These are phyloP conservation scores for Caenorhabditis virilis DNA, from an alignment of 2,888 invertebrate genomes.

Conservation along the genomic window DNA sequence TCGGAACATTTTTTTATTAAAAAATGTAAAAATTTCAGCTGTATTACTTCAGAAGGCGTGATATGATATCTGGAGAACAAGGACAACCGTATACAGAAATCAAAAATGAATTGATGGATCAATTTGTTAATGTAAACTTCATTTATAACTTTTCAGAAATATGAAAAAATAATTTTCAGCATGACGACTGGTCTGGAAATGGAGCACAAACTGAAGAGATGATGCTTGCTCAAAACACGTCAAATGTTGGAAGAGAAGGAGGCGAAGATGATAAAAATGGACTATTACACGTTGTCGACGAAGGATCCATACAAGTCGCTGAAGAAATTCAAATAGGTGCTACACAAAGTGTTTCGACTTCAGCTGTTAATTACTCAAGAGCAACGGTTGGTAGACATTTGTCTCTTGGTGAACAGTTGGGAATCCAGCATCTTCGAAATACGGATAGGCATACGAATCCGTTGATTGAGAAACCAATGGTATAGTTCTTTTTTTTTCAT, in stretches of 20 bases:
- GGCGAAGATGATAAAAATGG: background rate
- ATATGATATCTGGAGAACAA: constrained; percentile 10
- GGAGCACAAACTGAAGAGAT: constrained; percentile 7
- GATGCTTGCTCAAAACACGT: background rate
- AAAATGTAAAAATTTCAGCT: constrained; percentile 4
- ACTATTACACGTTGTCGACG: constrained; percentile 9
- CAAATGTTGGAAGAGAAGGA: background rate
- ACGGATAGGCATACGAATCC: constrained; percentile 4
- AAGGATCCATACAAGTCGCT: constrained; percentile 23
- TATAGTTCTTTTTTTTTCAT: too few relatives aligned
- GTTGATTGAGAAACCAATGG: background rate
- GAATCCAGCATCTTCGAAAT: background rate
- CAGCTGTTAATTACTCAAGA: background rate
- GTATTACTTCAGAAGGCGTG: constrained; percentile 23
- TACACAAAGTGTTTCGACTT: background rate
- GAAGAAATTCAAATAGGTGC: constrained; percentile 18
- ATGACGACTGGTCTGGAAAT: constrained; percentile 1
- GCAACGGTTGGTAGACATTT: background rate
- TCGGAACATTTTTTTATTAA: background rate
- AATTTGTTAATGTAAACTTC: background rate
- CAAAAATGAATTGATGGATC: constrained; percentile 17
- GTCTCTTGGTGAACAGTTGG: constrained; percentile 1
- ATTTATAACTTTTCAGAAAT: too few relatives aligned
- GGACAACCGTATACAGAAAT: constrained; percentile 6
- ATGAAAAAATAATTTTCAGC: too few relatives aligned